Conservation (phyloP, 1,140 invertebrate species). For the Hylaeus volcanicus region DNA sequence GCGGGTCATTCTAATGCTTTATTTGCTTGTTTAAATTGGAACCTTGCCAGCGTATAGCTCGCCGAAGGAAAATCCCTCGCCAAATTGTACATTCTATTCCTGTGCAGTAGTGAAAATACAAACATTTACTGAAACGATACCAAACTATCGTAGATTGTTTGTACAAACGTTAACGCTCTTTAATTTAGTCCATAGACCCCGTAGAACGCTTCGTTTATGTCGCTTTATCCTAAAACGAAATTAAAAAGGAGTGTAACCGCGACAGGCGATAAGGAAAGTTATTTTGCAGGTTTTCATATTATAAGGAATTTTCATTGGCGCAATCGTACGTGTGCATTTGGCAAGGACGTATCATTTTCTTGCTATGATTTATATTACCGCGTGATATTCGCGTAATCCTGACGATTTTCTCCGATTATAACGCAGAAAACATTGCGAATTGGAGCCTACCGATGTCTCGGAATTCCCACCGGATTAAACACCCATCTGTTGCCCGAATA, state of each 20-base stretch:
- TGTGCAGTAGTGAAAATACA: constrained; percentile 45
- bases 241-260: neutral
- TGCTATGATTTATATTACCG: constrained; percentile 24
- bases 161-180: neutral
- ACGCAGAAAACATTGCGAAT: neutral
- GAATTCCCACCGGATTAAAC: neutral
- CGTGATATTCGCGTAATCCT: constrained; percentile 25
- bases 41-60: constrained; percentile 25
- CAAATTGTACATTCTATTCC: constrained; percentile 47
- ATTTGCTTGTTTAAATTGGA: constrained; percentile 47
- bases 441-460: neutral
- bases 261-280: neutral
- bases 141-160: neutral
- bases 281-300: constrained; percentile 1
- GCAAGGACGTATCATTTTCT: constrained; percentile 29
- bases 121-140: constrained; percentile 27
- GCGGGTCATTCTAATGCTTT: constrained; percentile 46
- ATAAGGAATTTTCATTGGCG: constrained; percentile 24
- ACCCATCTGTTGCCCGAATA: neutral
- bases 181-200: neutral
- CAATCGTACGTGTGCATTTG: constrained; percentile 30
- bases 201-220: neutral
- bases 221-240: neutral
- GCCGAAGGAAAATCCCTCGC: constrained; percentile 35
- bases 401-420: constrained; percentile 33